Evolutionary conservation across 2,113 vertebrate species (phyloP).

Genomic region (Bos javanicus): DNA sequence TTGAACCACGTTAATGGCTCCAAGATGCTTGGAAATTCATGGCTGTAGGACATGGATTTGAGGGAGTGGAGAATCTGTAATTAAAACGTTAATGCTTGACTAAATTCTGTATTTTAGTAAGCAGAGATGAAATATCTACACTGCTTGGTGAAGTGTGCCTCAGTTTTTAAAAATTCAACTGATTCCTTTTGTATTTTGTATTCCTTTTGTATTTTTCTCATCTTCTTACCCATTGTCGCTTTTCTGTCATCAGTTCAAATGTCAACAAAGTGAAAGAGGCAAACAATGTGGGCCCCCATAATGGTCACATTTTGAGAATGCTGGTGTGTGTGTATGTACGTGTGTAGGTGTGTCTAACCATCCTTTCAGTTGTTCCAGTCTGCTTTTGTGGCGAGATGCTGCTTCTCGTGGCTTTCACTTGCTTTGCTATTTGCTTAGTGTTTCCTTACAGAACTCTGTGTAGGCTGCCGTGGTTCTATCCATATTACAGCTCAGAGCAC

Average conservation of each 20-base stretch:
- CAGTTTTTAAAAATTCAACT: background rate
- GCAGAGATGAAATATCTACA: background rate
- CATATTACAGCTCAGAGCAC: background rate
- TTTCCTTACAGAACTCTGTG: background rate
- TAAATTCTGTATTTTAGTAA: constrained; percentile 11
- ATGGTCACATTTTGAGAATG: background rate
- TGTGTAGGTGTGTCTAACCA: background rate
- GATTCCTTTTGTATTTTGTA: background rate
- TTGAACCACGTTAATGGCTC: background rate
- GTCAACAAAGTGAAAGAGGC: background rate
- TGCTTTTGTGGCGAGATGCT: background rate
- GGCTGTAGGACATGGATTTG: background rate
- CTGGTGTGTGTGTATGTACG: background rate
- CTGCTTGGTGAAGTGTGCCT: background rate
- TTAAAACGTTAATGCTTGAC: background rate
- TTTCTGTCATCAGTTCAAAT: background rate
- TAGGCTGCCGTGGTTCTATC: background rate
- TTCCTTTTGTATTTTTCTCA: background rate
- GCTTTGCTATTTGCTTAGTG: background rate
- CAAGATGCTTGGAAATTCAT: background rate
- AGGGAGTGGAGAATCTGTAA: background rate
- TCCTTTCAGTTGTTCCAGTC: background rate
- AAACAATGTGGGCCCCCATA: background rate
- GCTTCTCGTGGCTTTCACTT: background rate
- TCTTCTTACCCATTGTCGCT: background rate